Base-by-base conservation (phyloP, 92 coral and sea anemone species). In the Epizoanthus stellaris region DNA sequence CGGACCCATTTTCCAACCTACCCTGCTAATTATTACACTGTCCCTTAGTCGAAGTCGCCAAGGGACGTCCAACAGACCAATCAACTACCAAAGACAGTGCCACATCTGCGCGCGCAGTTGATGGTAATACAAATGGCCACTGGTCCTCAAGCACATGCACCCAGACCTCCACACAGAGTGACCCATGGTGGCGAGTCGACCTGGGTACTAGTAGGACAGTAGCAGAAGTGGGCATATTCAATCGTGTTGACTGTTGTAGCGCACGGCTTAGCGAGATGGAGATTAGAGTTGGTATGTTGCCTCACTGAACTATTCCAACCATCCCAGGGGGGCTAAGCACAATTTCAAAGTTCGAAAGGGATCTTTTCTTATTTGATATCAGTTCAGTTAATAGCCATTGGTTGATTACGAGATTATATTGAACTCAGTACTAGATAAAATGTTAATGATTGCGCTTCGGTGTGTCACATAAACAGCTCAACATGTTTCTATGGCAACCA, bases 171-270 rank as follows among this genome's bases (percentile, higher is more conserved):
- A 1, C n/a, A 42, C 57, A 70, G 49, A 30, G 49, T 4, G 49
- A 70, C 58, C 76, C 76, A 40, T 70, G 76, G 76, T 70, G 76
- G 76, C 56, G 54, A 42, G 76, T 70, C 10, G 76, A 70, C 47
- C 57, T 70, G 20, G 76, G 76, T 16, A 38, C 47, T 3, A 70
- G 76, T n/a, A 39, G 38, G 21, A 70, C 54, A 43, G 52, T 70
- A 13, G 21, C 25, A 70, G 76, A 70, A 42, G 56, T 70, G 13
- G 21, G 21, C 76, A 56, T 70, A 12, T 70, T 70, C 23, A 70
- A 70, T 6, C 54, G 57, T 42, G 76, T 40, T n/a, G 76, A 70
- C 13, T 70, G 76, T 25, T 70, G 76, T 5, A 70, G 57, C 21
- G 40, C 76, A 43, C n/a, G 13, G 7, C 57, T 70, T 17, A 70